Percentiles rank a stretch among this genome's conserved stretches.
Evolutionary conservation across 1,140 invertebrate genomes (phyloP).

Genomic region (Cephus cinctus): DNA sequence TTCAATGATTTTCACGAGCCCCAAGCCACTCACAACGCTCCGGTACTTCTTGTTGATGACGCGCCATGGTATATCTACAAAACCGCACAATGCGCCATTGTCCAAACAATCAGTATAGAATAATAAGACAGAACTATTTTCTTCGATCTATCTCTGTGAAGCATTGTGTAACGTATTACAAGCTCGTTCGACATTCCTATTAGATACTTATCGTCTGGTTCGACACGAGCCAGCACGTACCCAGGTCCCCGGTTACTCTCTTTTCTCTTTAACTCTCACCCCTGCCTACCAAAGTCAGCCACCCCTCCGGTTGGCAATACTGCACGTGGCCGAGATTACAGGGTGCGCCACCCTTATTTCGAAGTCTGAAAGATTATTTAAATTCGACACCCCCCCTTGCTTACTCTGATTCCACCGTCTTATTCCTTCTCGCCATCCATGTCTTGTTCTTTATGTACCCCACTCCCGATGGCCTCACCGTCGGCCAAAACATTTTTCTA

Average conservation of each 20-base stretch:
- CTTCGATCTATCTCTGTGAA: neutral
- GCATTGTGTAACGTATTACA: neutral
- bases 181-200: neutral
- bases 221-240: neutral
- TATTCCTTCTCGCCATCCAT: neutral
- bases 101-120: neutral
- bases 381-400: slow-evolving; percentile 33
- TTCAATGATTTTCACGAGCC: too few relatives aligned
- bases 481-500: slow-evolving; percentile 28
- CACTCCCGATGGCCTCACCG: slow-evolving; percentile 8
- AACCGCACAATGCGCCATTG: neutral
- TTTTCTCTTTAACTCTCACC: neutral
- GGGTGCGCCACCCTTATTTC: slow-evolving; percentile 41
- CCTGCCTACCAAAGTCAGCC: neutral
- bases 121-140: neutral
- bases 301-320: slow-evolving; percentile 5
- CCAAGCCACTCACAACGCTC: too few relatives aligned
- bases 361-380: slow-evolving; percentile 49
- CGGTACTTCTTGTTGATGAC: too few relatives aligned
- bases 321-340: slow-evolving; percentile 53
- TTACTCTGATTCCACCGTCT: neutral
- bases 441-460: too few relatives aligned
- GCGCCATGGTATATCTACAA: too few relatives aligned
- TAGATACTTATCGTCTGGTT: neutral
- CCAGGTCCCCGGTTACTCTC: neutral